phyloP scores from a whole-genome alignment of 2,888 invertebrate species.

The Bembecia ichneumoniformis region DNA sequence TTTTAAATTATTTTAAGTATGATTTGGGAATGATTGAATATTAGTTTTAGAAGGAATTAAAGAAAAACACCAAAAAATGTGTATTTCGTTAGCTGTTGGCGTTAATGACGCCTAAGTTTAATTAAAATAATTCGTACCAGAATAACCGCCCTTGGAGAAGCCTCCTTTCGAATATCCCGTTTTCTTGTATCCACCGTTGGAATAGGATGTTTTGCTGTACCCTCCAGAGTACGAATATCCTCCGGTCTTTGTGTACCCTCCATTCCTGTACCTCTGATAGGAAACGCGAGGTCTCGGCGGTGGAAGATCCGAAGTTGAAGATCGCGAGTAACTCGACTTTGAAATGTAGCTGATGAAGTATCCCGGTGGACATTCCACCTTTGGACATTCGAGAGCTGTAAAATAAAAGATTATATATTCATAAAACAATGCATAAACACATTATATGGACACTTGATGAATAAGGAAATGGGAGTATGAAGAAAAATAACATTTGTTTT shows the following conservation, averaged over 20 bases:
- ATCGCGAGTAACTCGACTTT: conserved; percentile 72
- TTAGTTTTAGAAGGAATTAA: too few relatives aligned
- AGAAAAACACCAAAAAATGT: too few relatives aligned
- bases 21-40: too few relatives aligned
- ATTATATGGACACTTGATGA: too few relatives aligned
- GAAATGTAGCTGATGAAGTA: conserved; percentile 62
- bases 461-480: too few relatives aligned
- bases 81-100: not conserved
- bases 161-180: not conserved
- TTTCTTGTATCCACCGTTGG: conserved; percentile 17
- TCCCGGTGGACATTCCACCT: conserved; percentile 74
- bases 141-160: not conserved
- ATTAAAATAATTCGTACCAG: not conserved
- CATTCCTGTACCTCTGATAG: conserved; percentile 42
- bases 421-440: not conserved
- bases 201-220: conserved; percentile 22
- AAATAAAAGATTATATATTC: conserved; percentile 2
- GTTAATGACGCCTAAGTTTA: not conserved
- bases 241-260: conserved; percentile 27
- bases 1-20: too few relatives aligned
- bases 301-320: conserved; percentile 74
- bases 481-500: too few relatives aligned
- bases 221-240: conserved; percentile 24
- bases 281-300: conserved; percentile 47
- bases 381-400: conserved; percentile 58